Evolutionary conservation across 2,888 invertebrate genomes (phyloP), one percentile per base, ranked within the genome.

Genomic region (Dasypogon diadema): DNA sequence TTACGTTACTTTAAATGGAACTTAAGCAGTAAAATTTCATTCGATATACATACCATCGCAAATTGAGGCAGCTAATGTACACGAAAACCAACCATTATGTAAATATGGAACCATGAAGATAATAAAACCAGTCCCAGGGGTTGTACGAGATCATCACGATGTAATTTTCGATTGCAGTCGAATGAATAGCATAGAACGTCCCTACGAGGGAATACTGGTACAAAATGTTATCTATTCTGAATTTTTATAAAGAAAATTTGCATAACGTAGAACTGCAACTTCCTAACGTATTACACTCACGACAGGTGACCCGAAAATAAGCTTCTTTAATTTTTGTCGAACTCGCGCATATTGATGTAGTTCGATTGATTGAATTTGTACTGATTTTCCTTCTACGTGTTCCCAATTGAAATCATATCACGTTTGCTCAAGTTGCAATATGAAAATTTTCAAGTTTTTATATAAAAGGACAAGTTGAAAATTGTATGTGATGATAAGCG

Each of bases 231-330:
- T 56, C n/a, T 26, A 10, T 55, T 18, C 22, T 4, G 56, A 56
- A 56, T 56, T 56, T 56, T 56, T 56, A 56, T 56, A 26, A 51
- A 14, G 30, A 26, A 56, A 56, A 56, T 56, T 56, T 56, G 26
- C 56, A 56, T 56, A 26, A 2, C 4, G 26, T 56, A 12, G 10
- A 42, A 42, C 8, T 42, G 42, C 42, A 12, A 42, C 42, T 42
- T 42, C 42, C 42, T 3, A 12, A 42, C n/a, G 12, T 42, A 12
- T 12, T 30, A 42, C n/a, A 12, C n/a, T 42, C 3, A 8, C 42
- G 42, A 42, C 42, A 42, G 42, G 42, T 42, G 42, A 12, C 42
- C n/a, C n/a, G n/a, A n/a, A n/a, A n/a, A n/a, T n/a, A n/a, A n/a
- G n/a, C n/a, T n/a, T n/a, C n/a, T n/a, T n/a, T n/a, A n/a, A n/a